These are phyloP conservation scores for Pithys albifrons DNA, from an alignment of 2,113 vertebrate genomes.

Conservation along the genomic window DNA sequence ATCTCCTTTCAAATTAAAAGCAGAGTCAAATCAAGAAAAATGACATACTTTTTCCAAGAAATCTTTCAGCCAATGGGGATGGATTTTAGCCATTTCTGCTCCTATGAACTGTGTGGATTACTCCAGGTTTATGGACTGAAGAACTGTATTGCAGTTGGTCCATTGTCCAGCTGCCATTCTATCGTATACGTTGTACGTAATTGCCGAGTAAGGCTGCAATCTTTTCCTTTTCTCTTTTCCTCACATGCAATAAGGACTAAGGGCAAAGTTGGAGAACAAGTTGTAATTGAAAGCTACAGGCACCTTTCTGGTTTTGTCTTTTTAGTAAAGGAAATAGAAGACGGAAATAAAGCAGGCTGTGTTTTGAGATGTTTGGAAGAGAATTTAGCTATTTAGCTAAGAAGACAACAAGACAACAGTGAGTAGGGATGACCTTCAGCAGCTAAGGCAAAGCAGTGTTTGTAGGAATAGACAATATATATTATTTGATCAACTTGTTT, in stretches of 20 bases:
- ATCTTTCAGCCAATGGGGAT: neutral
- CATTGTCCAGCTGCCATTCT: neutral
- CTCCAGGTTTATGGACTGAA: neutral
- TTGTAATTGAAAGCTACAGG: neutral
- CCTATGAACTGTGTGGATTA: neutral
- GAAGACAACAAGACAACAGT: neutral
- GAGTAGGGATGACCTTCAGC: neutral
- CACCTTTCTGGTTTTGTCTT: neutral
- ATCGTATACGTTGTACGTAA: neutral
- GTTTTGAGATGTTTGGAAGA: neutral
- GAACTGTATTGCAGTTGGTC: neutral
- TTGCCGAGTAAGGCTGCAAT: neutral
- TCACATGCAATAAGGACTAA: neutral
- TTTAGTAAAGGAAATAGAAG: neutral
- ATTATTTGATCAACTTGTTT: neutral
- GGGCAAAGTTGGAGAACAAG: neutral
- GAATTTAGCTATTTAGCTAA: neutral
- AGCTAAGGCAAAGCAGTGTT: neutral
- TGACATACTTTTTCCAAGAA: neutral
- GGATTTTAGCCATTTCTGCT: neutral
- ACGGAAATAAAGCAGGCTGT: neutral
- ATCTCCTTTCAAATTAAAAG: neutral
- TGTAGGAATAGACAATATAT: neutral
- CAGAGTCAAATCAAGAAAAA: conserved; percentile 27
- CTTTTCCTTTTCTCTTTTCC: neutral